Conservation (phyloP, 2,797 vertebrate genomes). For the Silurus lanzhouensis region DNA sequence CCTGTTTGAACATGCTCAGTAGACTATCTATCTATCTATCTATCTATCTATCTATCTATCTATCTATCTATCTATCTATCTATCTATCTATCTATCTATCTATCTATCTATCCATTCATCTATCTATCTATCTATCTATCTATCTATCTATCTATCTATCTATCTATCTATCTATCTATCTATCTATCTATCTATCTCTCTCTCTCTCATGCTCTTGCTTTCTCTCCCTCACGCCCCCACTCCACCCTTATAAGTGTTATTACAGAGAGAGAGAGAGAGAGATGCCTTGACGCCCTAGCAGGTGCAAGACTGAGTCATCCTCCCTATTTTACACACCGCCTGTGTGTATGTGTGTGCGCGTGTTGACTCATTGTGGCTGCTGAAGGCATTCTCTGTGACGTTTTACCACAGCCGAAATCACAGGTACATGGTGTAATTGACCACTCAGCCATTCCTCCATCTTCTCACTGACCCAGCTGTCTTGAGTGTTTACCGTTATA, state of each 20-base stretch:
- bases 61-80: conserved; percentile 18
- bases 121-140: conserved; percentile 1
- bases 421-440: conserved; percentile 55
- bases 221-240: conserved; percentile 38
- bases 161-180: conserved; percentile 58
- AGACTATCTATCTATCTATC: conserved; percentile 50
- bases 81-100: conserved; percentile 62
- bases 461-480: conserved; percentile 48
- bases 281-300: conserved; percentile 54
- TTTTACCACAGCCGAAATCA: conserved; percentile 48
- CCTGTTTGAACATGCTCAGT: conserved; percentile 46
- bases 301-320: conserved; percentile 59
- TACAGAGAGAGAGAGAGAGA: conserved; percentile 37
- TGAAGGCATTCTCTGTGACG: conserved; percentile 47
- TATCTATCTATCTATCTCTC: conserved; percentile 51
- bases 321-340: conserved; percentile 43
- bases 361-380: conserved; percentile 41
- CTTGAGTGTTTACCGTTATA: conserved; percentile 49
- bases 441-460: conserved; percentile 36
- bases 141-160: conserved; percentile 30
- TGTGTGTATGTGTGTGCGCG: conserved; percentile 40
- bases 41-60: conserved; percentile 62
- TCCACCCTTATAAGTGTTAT: conserved; percentile 51
- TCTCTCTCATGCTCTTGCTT: conserved; percentile 53
- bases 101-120: background rate